These are phyloP conservation scores for Calidris pugnax DNA, from an alignment of 2,113 vertebrate species.

Conservation along the genomic window DNA sequence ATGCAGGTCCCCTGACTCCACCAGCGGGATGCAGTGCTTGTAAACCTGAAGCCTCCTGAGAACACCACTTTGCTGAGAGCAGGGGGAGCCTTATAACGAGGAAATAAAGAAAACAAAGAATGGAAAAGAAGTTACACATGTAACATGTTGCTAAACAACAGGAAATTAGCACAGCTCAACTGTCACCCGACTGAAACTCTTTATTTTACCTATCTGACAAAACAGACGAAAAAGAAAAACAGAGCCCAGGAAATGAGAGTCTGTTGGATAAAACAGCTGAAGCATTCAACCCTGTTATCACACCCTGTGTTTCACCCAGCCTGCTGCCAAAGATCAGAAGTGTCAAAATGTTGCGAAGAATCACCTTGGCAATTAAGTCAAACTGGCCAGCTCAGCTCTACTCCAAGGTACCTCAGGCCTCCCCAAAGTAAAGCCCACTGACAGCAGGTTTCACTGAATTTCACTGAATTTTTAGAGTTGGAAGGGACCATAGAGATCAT, in stretches of 20 bases:
- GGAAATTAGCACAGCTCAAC: neutral
- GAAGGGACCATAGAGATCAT: no score
- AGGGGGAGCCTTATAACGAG: conserved; percentile 81
- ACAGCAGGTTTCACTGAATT: no score
- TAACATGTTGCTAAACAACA: neutral
- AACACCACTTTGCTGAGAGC: conserved; percentile 77
- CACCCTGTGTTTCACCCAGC: neutral
- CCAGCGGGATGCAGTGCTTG: conserved; percentile 84
- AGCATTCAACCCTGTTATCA: neutral
- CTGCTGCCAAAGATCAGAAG: neutral
- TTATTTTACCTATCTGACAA: neutral
- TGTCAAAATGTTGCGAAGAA: neutral
- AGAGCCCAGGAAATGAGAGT: neutral
- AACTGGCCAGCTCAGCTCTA: neutral
- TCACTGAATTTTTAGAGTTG: no score
- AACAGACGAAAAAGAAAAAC: neutral
- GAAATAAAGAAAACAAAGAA: neutral
- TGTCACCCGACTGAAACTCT: neutral
- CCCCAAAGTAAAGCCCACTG: neutral
- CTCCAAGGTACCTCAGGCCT: neutral
- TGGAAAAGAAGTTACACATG: neutral
- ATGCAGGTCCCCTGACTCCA: conserved; percentile 92
- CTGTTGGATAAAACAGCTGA: neutral
- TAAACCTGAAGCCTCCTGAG: conserved; percentile 85
- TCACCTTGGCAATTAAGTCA: neutral